Evolutionary conservation across 37 sponge, comb jelly and placozoan species (phyloP), one percentile per base, ranked within the genome.

Genomic region (Halichondria panicea): DNA sequence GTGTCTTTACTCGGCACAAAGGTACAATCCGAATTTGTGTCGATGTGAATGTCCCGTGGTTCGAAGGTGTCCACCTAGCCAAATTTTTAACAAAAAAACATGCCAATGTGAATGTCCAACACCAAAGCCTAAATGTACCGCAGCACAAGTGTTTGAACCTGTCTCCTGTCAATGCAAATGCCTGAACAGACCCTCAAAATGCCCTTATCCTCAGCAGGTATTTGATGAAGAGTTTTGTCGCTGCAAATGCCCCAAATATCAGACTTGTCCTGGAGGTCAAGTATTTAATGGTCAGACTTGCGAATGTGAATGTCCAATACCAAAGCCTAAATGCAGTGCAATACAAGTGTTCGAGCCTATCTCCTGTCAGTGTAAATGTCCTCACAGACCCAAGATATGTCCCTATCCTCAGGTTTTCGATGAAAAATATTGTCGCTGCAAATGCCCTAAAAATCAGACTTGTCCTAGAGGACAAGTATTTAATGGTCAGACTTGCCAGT

Each of bases 61-160:
- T n/a, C n/a, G n/a, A n/a, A n/a, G n/a, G n/a, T n/a, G n/a, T n/a
- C n/a, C n/a, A n/a, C n/a, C n/a, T n/a, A n/a, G n/a, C n/a, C n/a
- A n/a, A n/a, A n/a, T n/a, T n/a, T n/a, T n/a, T n/a, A n/a, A n/a
- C n/a, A n/a, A n/a, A n/a, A n/a, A n/a, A n/a, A 41, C 50, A 24
- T 80, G 81, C 50, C 38, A 15, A 1, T 80, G 81, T 43, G 72
- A 80, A 25, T 60, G 66, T 55, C 11, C 41, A 65, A 77, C 66
- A 8, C 48, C 35, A 8, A 77, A 28, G 78, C 22, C 53, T 39
- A 0, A 31, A n/a, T 30, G 66, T 36, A 4, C 22, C 21, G 37
- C 11, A 31, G 52, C 52, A 48, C 11, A 48, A 18, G 52, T 15
- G 52, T 8, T 12, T 59, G 61, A 24, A 8, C 22, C 61, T 25